These are phyloP conservation scores for Panopea generosa DNA, from an alignment of 2,888 invertebrate genomes.

Conservation along the genomic window DNA sequence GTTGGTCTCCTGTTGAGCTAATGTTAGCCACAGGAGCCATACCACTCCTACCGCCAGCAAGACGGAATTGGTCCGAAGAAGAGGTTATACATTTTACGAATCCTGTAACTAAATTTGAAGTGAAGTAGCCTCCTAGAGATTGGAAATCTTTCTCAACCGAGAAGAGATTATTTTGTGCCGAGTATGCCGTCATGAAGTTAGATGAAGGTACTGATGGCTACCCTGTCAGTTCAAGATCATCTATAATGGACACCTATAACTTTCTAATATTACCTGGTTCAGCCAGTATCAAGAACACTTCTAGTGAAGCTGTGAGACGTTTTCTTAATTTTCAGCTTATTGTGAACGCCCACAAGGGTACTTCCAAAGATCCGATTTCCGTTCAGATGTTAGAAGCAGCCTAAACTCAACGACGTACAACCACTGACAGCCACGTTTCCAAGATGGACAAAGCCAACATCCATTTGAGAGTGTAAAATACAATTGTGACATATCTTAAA, in stretches of 20 bases:
- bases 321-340: no score
- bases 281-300: no score
- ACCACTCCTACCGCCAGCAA: background rate
- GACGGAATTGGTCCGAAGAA: background rate
- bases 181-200: constrained; percentile 3
- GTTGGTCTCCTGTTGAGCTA: background rate
- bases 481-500: no score
- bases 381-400: no score
- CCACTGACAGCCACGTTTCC: no score
- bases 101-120: background rate
- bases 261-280: constrained; percentile 1
- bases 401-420: no score
- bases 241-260: constrained; percentile 1
- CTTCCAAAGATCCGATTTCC: no score
- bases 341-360: no score
- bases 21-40: background rate
- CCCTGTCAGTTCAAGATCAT: background rate
- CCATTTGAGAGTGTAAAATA: no score
- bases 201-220: constrained; percentile 4
- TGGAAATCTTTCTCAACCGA: background rate
- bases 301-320: no score
- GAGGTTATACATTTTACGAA: background rate
- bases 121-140: constrained; percentile 8
- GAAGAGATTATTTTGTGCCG: no score
- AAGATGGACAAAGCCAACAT: no score